These are phyloP conservation scores for Aptenodytes forsteri DNA, from an alignment of 2,113 vertebrate species.

Conservation along the genomic window DNA sequence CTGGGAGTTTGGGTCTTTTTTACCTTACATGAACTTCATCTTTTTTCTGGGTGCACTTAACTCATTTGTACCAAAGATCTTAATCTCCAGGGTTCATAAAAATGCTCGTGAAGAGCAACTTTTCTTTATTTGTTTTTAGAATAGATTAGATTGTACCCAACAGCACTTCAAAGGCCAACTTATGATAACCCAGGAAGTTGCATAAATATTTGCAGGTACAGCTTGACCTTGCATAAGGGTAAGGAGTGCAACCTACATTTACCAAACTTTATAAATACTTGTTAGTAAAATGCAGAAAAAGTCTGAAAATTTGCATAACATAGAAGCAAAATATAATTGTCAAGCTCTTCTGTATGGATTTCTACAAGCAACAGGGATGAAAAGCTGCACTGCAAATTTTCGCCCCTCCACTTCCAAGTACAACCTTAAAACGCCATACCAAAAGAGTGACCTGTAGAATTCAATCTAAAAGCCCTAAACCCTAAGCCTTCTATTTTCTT, in stretches of 20 bases:
- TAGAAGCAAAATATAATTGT: background rate
- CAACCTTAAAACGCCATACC: background rate
- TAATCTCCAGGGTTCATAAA: background rate
- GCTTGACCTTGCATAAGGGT: background rate
- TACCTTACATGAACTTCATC: background rate
- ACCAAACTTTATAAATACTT: background rate
- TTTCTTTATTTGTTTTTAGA: background rate
- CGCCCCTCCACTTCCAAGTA: background rate
- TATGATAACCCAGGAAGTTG: background rate
- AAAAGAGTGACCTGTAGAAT: background rate
- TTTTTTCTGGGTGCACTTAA: background rate
- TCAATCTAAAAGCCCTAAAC: background rate
- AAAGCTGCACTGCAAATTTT: background rate
- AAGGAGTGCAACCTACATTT: background rate
- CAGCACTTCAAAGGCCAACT: background rate
- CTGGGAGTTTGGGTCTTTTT: background rate
- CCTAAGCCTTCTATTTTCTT: background rate
- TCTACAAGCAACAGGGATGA: background rate
- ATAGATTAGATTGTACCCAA: background rate
- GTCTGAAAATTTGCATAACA: background rate
- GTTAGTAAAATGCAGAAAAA: background rate
- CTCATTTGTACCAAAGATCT: background rate
- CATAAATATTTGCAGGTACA: slow-evolving; percentile 3
- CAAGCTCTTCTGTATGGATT: background rate
- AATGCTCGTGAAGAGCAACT: background rate